Base-by-base conservation (phyloP, 2,888 invertebrate species). In the Ernsta delagoae region DNA sequence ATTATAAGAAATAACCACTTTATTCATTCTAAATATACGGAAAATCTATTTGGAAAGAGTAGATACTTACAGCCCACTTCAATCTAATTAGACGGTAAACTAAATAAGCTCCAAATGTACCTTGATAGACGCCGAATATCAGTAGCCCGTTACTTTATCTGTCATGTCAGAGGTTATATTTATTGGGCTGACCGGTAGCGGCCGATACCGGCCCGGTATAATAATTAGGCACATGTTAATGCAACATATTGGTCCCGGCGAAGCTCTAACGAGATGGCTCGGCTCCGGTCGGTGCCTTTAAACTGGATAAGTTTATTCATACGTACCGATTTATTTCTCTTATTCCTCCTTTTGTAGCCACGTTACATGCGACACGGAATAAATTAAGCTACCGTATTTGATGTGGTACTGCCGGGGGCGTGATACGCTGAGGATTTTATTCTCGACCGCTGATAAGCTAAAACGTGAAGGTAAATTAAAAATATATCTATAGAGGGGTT, bases 371-470 rank as follows among this genome's bases (percentile, higher is more conserved):
- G 85, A 89, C 89, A 87, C 83, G 78, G 91, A 85, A 91, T 92
- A 89, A 82, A 91, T 92, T 92, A 91, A 86, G 92, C 92, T 92
- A 91, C 92, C 80, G 92, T 86, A 87, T 89, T 89, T 82, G 85
- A 88, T 86, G 84, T 83, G 82, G 75, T 75, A 70, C 71, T 24
- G 24, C 24, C 24, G 24, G 24, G 24, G 24, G 24, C 24, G 24
- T 24, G 24, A 24, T 24, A 24, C 3, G 24, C 1, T 24, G 24
- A 24, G 24, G 24, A 24, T 24, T 24, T 24, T 24, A 24, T 24
- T 24, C 24, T 24, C 24, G 24, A 24, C 24, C 24, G 24, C 24
- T 24, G 24, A 24, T 24, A 24, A 24, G 24, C 24, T 24, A 24
- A 24, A 24, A 24, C 24, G 24, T 24, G 3, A 24, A 24, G 24